These are phyloP conservation scores for Oxycera nigricornis DNA, from an alignment of 2,888 invertebrate species.

Conservation along the genomic window DNA sequence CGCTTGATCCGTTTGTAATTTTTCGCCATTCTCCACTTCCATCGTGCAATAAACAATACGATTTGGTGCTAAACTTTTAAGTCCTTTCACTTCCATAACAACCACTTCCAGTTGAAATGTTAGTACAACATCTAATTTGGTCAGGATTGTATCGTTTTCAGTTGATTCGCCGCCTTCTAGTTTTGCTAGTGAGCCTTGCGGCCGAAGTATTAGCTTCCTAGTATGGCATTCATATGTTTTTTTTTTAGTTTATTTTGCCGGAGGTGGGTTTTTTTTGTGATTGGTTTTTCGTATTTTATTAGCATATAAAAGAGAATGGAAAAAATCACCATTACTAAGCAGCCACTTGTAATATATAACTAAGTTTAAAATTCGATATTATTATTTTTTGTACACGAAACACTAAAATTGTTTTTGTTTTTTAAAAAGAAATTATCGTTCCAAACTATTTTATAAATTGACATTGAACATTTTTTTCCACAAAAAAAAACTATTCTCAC, in stretches of 20 bases:
- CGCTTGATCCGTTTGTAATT: constrained; percentile 98
- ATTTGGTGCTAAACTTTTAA: constrained; percentile 95
- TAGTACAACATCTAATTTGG: constrained; percentile 97
- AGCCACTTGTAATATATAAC: too few relatives aligned
- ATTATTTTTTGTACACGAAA: too few relatives aligned
- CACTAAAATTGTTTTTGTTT: too few relatives aligned
- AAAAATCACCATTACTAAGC: not conserved
- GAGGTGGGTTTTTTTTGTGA: not conserved
- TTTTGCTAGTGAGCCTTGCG: constrained; percentile 90
- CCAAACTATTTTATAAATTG: too few relatives aligned
- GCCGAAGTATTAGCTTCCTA: constrained; percentile 69
- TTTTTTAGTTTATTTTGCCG: not conserved
- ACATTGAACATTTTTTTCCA: too few relatives aligned
- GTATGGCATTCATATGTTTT: not conserved
- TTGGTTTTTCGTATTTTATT: not conserved
- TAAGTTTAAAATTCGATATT: too few relatives aligned
- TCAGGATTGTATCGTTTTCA: constrained; percentile 93
- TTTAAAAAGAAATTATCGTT: too few relatives aligned
- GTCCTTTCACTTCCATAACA: constrained; percentile 98
- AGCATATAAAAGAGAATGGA: constrained; percentile 12
- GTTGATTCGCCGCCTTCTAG: constrained; percentile 93
- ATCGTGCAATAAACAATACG: constrained; percentile 99
- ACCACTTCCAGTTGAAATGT: constrained; percentile 97
- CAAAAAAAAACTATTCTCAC: too few relatives aligned
- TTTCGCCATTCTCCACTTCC: constrained; percentile 99